These are phyloP conservation scores for Acrossocheilus fasciatus DNA, from an alignment of 2,797 vertebrate species.

Conservation along the genomic window DNA sequence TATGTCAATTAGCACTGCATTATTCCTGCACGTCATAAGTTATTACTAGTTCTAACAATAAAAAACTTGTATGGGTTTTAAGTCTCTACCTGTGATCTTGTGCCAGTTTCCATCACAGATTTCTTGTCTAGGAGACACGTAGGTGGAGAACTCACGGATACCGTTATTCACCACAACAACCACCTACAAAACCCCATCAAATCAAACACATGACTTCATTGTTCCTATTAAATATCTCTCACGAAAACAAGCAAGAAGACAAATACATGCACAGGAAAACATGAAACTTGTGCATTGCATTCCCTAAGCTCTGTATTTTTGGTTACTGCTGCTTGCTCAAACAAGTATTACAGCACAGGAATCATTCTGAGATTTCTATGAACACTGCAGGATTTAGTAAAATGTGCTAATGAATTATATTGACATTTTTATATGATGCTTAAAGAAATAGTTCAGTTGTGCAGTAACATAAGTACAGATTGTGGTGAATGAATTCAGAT, in stretches of 20 bases:
- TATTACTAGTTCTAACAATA: not conserved
- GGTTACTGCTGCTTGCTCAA: not conserved
- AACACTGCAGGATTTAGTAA: not conserved
- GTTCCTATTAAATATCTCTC: not conserved
- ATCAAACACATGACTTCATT: not conserved
- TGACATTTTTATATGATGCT: not conserved
- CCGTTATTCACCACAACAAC: slow-evolving; percentile 87
- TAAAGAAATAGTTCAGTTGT: not conserved
- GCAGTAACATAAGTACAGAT: not conserved
- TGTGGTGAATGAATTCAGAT: not conserved
- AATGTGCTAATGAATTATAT: not conserved
- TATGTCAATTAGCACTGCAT: too few relatives aligned
- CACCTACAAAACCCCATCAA: slow-evolving; percentile 75
- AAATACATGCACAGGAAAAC: not conserved
- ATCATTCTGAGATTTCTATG: not conserved
- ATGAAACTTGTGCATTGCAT: not conserved
- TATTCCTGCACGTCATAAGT: too few relatives aligned
- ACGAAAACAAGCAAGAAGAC: not conserved
- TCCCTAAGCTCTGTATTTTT: not conserved
- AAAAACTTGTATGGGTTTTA: not conserved
- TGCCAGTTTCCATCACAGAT: slow-evolving; percentile 92
- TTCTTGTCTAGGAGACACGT: slow-evolving; percentile 81
- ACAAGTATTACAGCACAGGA: not conserved
- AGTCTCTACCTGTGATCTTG: slow-evolving; percentile 85
- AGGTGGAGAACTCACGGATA: slow-evolving; percentile 85